Base-by-base conservation (phyloP, 2,888 invertebrate genomes). In the Hirtodrosophila histrioides region DNA sequence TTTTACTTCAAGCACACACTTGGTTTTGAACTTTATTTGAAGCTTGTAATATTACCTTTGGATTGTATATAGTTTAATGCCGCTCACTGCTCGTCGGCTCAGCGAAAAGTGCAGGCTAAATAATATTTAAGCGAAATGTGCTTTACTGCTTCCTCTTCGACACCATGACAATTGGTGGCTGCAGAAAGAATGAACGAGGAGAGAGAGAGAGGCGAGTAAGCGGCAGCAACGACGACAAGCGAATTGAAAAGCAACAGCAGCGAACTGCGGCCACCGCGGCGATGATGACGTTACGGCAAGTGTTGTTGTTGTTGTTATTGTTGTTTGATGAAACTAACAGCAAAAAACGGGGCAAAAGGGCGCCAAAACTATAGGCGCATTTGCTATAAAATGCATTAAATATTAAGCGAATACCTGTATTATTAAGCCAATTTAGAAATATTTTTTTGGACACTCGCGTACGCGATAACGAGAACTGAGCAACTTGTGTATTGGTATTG, bases 221-320 rank as follows among this genome's bases (percentile, higher is more conserved):
- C 48, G 56, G 68, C 55, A 55, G 43, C 44, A 39, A 53, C 72
- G 67, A 63, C 69, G 71, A 60, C 65, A 69, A 75, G 85, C 83
- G 88, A 88, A 79, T 88, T 86, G 84, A 71, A 86, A 79, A 81
- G 82, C 87, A 86, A 81, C 72, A 85, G 78, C 81, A 75, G 79
- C 76, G 77, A 78, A 79, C 53, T 70, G 48, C 67, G 71, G 68
- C 69, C 49, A 58, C 50, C 51, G 61, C 74, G 69, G 64, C 67
- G 65, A 64, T 70, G 75, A 69, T 75, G 75, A 76, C 78, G 75
- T 75, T 76, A 65, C 69, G 58, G 58, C 51, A 60, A 62, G 24
- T 69, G 55, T 49, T 58, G 53, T 40, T 69, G 55, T 49, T 58
- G 53, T 40, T 70, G 68, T 57, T 65, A 41, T 46, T 43, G 36